Evolutionary conservation across 1,140 invertebrate species (phyloP).

Genomic region (Dysdera silvatica): DNA sequence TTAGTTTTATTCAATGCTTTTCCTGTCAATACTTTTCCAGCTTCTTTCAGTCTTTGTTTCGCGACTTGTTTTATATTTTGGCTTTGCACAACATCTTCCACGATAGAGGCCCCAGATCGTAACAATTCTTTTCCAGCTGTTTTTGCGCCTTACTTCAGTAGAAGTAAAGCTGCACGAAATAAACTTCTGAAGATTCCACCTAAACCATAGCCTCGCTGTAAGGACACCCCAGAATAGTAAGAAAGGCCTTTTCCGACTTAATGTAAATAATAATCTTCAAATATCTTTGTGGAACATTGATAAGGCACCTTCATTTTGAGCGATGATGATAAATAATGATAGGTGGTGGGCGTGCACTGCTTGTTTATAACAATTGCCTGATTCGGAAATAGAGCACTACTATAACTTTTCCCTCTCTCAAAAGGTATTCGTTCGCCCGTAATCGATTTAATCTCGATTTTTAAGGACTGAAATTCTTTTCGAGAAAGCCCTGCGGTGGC

Average conservation of each 20-base stretch:
- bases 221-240: neutral
- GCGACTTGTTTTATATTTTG: neutral
- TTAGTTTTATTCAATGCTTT: neutral
- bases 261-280: slow-evolving; percentile 3
- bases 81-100: neutral
- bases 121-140: neutral
- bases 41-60: neutral
- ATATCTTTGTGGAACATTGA: neutral
- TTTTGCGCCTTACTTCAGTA: neutral
- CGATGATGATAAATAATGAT: too few species aligned
- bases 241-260: neutral
- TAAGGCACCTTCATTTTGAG: slow-evolving; percentile 11
- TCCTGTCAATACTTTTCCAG: neutral
- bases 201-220: neutral
- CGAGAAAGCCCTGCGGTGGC: too few species aligned
- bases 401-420: neutral
- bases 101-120: neutral
- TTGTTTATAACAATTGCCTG: too few species aligned
- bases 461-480: neutral
- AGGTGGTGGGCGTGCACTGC: too few species aligned
- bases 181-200: neutral
- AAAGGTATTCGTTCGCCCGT: neutral
- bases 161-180: neutral
- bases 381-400: neutral
- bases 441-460: neutral